phyloP scores from a whole-genome alignment of 1,140 invertebrate species.

The Lamellibrachia luymesi region DNA sequence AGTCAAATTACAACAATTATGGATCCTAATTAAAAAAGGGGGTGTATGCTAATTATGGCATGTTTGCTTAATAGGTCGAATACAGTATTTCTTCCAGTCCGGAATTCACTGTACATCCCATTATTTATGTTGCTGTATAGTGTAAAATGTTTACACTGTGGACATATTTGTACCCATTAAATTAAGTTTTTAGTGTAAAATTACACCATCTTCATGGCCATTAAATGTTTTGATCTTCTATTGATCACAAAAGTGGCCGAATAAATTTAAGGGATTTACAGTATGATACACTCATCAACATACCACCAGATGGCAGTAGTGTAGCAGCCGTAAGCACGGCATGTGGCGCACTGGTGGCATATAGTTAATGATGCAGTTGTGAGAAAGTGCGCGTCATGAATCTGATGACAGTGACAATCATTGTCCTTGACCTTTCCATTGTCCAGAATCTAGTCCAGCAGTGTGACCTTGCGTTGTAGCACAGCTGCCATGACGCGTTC shows the following conservation, averaged over 20 bases:
- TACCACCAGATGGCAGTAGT: background rate
- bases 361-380: no score
- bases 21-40: no score
- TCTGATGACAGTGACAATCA: background rate
- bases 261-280: background rate
- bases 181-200: background rate
- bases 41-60: no score
- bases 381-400: background rate
- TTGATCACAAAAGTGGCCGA: background rate
- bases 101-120: no score
- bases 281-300: background rate
- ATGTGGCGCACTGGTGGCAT: background rate
- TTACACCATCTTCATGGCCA: background rate
- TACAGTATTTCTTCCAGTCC: no score
- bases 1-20: no score
- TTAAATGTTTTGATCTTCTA: background rate
- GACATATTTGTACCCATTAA: background rate
- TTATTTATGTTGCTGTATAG: background rate
- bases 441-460: background rate
- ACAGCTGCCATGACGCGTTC: background rate
- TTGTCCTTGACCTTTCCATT: background rate
- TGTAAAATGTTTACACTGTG: background rate
- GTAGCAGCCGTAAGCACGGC: background rate
- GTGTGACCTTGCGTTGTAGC: slow-evolving; percentile 7
- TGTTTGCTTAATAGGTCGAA: no score